Percentiles rank a stretch among this genome's conserved stretches.
Evolutionary conservation across 2,797 vertebrate genomes (phyloP).

Genomic region (Lophotriccus pileatus): DNA sequence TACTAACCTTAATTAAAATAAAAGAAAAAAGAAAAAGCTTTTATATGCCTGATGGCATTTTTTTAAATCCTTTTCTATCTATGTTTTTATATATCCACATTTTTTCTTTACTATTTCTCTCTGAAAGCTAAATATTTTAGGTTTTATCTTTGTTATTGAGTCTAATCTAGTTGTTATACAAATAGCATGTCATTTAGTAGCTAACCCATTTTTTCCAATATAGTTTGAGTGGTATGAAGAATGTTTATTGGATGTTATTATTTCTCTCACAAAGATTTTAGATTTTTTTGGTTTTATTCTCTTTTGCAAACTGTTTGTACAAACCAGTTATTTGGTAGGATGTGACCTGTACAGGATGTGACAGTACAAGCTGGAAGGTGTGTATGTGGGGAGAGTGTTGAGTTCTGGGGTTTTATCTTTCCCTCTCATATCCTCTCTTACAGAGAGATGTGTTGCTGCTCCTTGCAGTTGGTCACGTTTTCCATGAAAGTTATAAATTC

Average conservation of each 20-base stretch:
- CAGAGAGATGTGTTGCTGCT: not conserved
- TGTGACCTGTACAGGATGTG: not conserved
- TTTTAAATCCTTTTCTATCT: not conserved
- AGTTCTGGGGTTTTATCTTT: not conserved
- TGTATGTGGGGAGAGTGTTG: accelerated
- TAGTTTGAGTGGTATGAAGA: not conserved
- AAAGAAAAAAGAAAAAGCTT: not conserved
- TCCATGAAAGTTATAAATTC: not conserved
- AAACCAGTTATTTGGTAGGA: not conserved
- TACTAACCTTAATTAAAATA: not conserved
- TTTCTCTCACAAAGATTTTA: not conserved
- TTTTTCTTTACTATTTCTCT: not conserved
- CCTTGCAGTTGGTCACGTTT: not conserved
- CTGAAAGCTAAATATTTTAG: not conserved
- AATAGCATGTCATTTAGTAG: not conserved
- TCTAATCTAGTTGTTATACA: not conserved
- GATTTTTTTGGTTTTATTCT: not conserved
- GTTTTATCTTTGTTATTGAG: not conserved
- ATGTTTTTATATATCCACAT: not conserved
- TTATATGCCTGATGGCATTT: not conserved
- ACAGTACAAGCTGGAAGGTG: not conserved
- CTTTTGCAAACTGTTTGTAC: not conserved
- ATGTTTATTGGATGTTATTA: not conserved
- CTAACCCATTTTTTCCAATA: not conserved
- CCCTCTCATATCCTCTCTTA: no score